phyloP scores from a whole-genome alignment of 2,888 invertebrate genomes.

The Tridacna crocea region DNA sequence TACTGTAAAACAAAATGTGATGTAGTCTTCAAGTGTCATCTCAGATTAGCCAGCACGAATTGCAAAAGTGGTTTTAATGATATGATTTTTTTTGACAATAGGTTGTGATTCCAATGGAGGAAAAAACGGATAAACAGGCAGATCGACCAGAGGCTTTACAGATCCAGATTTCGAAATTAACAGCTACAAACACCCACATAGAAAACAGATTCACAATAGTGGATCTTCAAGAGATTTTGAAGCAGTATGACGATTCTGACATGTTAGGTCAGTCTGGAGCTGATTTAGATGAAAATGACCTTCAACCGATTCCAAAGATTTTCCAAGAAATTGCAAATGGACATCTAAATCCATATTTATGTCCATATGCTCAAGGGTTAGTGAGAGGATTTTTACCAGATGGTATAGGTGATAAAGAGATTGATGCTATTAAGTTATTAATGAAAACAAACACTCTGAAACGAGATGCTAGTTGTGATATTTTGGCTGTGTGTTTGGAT shows the following conservation, averaged over 20 bases:
- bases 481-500: slow-evolving; percentile 94
- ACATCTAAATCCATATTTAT: slow-evolving; percentile 76
- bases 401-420: slow-evolving; percentile 41
- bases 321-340: slow-evolving; percentile 71
- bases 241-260: slow-evolving; percentile 90
- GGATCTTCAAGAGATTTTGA: slow-evolving; percentile 91
- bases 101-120: slow-evolving; percentile 91
- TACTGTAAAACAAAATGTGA: too few relatives aligned
- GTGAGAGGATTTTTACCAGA: slow-evolving; percentile 49
- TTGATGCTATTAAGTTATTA: slow-evolving; percentile 53
- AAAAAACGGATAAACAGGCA: slow-evolving; percentile 89
- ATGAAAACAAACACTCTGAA: slow-evolving; percentile 77
- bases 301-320: slow-evolving; percentile 69
- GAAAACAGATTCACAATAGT: slow-evolving; percentile 87
- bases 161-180: slow-evolving; percentile 91
- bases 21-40: too few relatives aligned
- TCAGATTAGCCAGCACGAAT: too few relatives aligned
- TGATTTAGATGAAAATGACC: slow-evolving; percentile 73
- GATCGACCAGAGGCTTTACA: slow-evolving; percentile 94
- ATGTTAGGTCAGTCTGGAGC: slow-evolving; percentile 86
- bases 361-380: slow-evolving; percentile 68
- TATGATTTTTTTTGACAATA: too few relatives aligned
- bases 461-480: slow-evolving; percentile 87
- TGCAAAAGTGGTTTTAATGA: too few relatives aligned
- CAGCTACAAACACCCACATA: slow-evolving; percentile 89